Base-by-base conservation (phyloP, 1,140 invertebrate species). In the Drosophila murphyi region DNA sequence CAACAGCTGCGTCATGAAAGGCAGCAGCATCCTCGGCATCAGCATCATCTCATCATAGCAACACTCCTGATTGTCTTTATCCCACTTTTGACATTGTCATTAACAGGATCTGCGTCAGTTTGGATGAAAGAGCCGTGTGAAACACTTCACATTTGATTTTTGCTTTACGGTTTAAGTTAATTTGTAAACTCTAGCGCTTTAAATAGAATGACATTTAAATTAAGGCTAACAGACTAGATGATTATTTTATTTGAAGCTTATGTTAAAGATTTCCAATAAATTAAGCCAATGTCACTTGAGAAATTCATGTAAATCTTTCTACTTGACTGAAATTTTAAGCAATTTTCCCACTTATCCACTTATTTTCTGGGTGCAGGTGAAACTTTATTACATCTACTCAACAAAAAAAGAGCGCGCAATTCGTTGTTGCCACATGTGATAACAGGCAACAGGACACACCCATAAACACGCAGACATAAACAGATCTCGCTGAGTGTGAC, bases 161-260 rank as follows among this genome's bases (percentile, higher is more conserved):
- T 52, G 65, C 76, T 82, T 82, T 82, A 82, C 78, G 78, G 72
- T 81, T 68, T 72, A 81, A 68, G 68, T 80, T 80, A 72, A 80
- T 81, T 80, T 62, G 41, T 65, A 55, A 12, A 12, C 12, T 12
- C 0, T 12, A 12, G 12, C 12, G 0, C 12, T 12, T 12, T 12
- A 12, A 80, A 80, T 20, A 20, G 20, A 20, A 20, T 20, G 20
- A 1, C 20, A 20, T 20, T 20, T 20, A 20, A 20, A 20, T 20
- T 20, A 20, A 20, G 20, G 20, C 20, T 20, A 0, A 20, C 20
- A 20, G 20, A 20, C 20, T 20, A 20, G 20, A 20, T 20, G 20
- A 20, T 20, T 20, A 20, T 20, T 20, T 20, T 20, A 20, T 20
- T 20, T 20, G 20, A 20, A 20, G 20, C 20, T 20, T 20, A 20